phyloP scores from a whole-genome alignment of 2,113 vertebrate species.

The Conger conger region DNA sequence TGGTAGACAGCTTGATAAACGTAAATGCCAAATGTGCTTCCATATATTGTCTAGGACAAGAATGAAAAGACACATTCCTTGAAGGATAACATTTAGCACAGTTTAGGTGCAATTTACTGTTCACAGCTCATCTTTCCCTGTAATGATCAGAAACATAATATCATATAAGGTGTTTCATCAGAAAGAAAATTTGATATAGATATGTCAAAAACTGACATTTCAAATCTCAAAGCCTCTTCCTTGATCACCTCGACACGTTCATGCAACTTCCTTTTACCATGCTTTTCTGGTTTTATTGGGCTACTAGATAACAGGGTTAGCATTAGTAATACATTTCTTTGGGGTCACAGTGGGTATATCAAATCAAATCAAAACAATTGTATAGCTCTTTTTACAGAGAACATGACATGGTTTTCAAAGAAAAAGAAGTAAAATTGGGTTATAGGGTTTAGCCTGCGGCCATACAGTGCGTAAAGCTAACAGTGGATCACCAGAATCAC shows the following conservation, averaged over 20 bases:
- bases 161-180: background rate
- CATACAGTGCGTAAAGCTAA: background rate
- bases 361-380: no score
- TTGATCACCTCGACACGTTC: background rate
- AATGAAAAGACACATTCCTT: no score
- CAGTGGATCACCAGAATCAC: background rate
- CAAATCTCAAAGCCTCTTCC: slow-evolving; percentile 8
- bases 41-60: no score
- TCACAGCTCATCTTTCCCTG: no score
- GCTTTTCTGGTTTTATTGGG: background rate
- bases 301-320: background rate
- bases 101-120: no score
- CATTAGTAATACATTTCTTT: background rate
- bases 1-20: no score
- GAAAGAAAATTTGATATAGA: background rate
- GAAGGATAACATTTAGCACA: no score
- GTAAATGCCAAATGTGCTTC: no score
- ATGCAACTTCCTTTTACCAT: no score
- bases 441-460: background rate
- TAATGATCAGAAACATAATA: background rate
- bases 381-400: no score
- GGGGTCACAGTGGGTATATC: background rate
- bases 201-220: background rate
- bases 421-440: no score
- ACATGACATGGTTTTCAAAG: no score